These are phyloP conservation scores for Metopolophium dirhodum DNA, from an alignment of 1,140 invertebrate genomes.

Conservation along the genomic window DNA sequence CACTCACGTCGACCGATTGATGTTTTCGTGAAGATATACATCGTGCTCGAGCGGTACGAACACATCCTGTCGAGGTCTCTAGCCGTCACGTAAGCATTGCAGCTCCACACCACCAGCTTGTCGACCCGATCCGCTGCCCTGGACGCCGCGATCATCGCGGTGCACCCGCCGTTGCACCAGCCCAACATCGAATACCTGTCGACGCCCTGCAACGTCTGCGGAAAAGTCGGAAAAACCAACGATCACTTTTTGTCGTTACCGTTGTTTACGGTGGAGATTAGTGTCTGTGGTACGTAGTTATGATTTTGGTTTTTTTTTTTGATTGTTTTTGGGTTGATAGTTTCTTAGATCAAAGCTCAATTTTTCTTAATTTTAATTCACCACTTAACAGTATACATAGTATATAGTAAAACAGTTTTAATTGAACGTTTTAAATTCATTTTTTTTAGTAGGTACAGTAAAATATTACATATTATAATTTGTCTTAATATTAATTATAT, in stretches of 20 bases:
- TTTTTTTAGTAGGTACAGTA: no score
- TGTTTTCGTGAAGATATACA: constrained; percentile 73
- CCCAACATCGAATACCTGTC: constrained; percentile 80
- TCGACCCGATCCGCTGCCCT: constrained; percentile 71
- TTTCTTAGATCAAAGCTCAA: no score
- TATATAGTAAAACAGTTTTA: no score
- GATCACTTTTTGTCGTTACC: neutral
- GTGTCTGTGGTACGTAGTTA: no score
- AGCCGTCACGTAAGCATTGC: constrained; percentile 76
- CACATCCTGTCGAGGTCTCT: constrained; percentile 77
- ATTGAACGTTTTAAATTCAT: no score
- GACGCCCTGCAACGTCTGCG: constrained; percentile 68
- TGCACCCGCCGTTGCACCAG: constrained; percentile 89
- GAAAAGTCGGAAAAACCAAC: neutral
- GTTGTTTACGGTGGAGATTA: no score
- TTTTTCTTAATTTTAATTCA: no score
- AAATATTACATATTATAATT: no score
- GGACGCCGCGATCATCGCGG: constrained; percentile 76
- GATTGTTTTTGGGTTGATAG: no score
- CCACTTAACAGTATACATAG: no score
- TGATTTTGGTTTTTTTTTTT: constrained; percentile 36
- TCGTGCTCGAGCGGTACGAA: constrained; percentile 77
- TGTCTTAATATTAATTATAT: no score
- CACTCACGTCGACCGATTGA: constrained; percentile 71
- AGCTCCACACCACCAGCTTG: constrained; percentile 80